Evolutionary conservation across 1,140 invertebrate species (phyloP), one percentile per base, ranked within the genome.

Genomic region (Linepithema humile): DNA sequence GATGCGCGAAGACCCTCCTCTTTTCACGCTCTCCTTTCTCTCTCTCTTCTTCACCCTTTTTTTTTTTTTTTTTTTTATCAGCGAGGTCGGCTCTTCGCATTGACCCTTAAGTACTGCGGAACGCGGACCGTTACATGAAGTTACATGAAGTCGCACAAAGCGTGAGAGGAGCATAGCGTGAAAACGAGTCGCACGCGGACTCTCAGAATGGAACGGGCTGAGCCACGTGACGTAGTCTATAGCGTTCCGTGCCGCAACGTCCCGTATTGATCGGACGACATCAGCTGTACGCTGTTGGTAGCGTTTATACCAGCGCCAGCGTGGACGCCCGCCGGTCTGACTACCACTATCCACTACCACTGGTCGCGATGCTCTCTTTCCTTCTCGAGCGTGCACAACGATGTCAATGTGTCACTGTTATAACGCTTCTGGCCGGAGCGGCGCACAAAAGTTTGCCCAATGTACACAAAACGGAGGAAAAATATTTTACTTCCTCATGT

Each of bases 231-330:
- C 87, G 64, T 84, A 87, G 69, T 85, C 82, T 91, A 89, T 90
- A 87, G 84, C 85, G 89, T 91, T 85, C 74, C 90, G 83, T 92
- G 91, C 91, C 91, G 91, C 91, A 92, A 92, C 90, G 91, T 88
- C 90, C 86, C 78, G 91, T 92, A 92, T 92, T 92, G 91, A 92
- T 92, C 91, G 91, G 50, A 86, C 87, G 85, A 85, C 90, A 92
- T 92, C 91, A 92, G 91, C 90, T 92, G 91, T 92, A 92, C 75
- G 85, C 50, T 80, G 88, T 87, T 91, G 90, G 89, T 89, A 91
- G 88, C 83, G 82, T 91, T 85, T 88, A 72, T 74, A 78, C 40
- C 67, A 83, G 43, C n/a, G n/a, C n/a, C n/a, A 45, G 70, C 29
- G 57, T 84, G 60, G 53, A 62, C 83, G 65, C 60, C 80, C 65